A percentile compares a stretch with the other conserved stretches of the same genome.
These are phyloP conservation scores for Phymanthus crucifer DNA, from an alignment of 92 coral and sea anemone species.

Conservation along the genomic window DNA sequence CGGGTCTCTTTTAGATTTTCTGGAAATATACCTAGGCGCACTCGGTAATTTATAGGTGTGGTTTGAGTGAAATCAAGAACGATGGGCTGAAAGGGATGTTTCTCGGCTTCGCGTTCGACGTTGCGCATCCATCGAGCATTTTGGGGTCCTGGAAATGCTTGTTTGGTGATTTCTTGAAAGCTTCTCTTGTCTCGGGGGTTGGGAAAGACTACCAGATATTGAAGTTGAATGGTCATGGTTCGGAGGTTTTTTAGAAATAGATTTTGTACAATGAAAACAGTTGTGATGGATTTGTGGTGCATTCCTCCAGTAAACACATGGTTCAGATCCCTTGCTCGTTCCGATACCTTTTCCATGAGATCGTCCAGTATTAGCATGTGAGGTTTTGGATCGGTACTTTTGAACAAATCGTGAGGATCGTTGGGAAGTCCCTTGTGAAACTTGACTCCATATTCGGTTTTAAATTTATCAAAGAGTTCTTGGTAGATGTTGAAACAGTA, in stretches of 20 bases:
- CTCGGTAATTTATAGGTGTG: not conserved
- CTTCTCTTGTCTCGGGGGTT: not conserved
- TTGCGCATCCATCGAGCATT: not conserved
- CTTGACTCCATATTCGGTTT: not conserved
- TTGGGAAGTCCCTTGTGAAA: not conserved
- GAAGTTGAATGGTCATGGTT: not conserved
- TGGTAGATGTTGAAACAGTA: not conserved
- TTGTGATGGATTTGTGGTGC: not conserved
- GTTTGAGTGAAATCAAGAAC: not conserved
- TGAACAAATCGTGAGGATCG: not conserved
- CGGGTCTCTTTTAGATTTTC: not conserved
- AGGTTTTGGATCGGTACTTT: not conserved
- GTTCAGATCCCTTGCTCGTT: not conserved
- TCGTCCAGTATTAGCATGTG: not conserved
- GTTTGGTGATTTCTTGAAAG: not conserved
- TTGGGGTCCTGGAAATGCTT: not conserved
- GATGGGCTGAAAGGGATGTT: not conserved
- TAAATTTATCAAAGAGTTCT: not conserved
- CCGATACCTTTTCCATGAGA: not conserved
- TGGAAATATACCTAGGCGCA: not conserved
- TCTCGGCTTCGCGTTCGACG: not conserved
- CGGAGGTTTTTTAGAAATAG: not conserved
- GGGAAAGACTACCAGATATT: not conserved
- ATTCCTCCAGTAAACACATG: not conserved
- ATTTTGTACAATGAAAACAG: not conserved